Percentiles rank a stretch among this genome's conserved stretches.
Conservation (phyloP, 2,113 vertebrate species). For the Agapornis roseicollis region DNA sequence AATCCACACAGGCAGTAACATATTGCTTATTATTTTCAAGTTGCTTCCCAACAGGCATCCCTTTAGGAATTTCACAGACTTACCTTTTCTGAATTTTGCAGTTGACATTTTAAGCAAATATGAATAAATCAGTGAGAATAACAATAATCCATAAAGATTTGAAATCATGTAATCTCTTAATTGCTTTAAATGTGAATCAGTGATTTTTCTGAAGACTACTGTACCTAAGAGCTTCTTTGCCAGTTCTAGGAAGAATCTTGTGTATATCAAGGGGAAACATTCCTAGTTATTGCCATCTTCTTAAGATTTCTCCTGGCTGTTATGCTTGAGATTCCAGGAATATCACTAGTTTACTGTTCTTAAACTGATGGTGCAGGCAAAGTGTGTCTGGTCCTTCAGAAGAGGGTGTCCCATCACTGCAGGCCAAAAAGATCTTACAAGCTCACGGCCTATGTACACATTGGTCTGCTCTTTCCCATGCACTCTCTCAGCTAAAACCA, state of each 20-base stretch:
- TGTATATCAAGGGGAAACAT: not conserved
- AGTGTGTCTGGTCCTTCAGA: not conserved
- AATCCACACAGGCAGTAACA: not conserved
- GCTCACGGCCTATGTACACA: not conserved
- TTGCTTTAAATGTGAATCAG: not conserved
- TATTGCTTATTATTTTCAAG: not conserved
- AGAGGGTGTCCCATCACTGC: not conserved
- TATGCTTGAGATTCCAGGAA: not conserved
- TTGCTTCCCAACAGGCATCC: not conserved
- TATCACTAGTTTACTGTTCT: not conserved
- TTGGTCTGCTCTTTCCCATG: not conserved
- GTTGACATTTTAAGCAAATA: not conserved
- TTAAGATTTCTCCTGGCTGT: not conserved
- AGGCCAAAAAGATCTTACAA: accelerated
- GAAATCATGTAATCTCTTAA: not conserved
- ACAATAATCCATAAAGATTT: not conserved
- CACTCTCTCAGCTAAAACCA: not conserved
- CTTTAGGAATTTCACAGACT: not conserved
- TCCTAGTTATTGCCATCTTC: not conserved
- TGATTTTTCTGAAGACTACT: not conserved
- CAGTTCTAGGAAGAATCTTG: not conserved
- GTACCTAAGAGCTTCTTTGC: not conserved
- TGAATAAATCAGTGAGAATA: not conserved
- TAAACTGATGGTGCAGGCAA: not conserved
- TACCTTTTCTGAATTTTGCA: not conserved